phyloP scores from a whole-genome alignment of 2,113 vertebrate genomes.

The Panurus biarmicus region DNA sequence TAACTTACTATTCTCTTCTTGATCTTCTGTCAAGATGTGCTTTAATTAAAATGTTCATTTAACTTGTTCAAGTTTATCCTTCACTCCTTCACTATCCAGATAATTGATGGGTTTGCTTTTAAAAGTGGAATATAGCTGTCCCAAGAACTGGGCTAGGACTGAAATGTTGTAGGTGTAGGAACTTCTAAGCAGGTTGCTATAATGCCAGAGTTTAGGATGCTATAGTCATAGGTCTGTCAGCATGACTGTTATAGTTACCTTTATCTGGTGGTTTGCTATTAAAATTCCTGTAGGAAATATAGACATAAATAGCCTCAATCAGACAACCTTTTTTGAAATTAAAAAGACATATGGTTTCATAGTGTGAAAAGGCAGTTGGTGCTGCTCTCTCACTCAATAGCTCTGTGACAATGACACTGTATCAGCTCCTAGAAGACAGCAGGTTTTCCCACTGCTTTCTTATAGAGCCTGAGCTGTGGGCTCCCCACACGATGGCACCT shows the following conservation, averaged over 20 bases:
- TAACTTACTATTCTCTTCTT: neutral
- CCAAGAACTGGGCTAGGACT: neutral
- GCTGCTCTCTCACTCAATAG: neutral
- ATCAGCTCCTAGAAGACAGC: neutral
- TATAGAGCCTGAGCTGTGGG: neutral
- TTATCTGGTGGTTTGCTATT: neutral
- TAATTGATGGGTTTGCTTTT: neutral
- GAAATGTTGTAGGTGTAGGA: neutral
- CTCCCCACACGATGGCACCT: neutral
- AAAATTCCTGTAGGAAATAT: neutral
- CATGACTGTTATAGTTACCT: neutral
- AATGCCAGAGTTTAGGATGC: neutral
- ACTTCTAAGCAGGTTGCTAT: neutral
- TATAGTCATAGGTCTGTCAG: neutral
- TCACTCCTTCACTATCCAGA: neutral
- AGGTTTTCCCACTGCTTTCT: neutral
- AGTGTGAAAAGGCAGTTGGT: neutral
- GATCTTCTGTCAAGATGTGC: conserved; percentile 9
- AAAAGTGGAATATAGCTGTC: neutral
- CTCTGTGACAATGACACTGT: neutral
- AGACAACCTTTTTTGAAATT: neutral
- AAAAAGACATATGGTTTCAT: neutral
- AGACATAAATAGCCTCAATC: neutral
- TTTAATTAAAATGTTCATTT: conserved; percentile 29
- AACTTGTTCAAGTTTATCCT: neutral